These are phyloP conservation scores for Tortrix viridana DNA, from an alignment of 2,888 invertebrate genomes.

Conservation along the genomic window DNA sequence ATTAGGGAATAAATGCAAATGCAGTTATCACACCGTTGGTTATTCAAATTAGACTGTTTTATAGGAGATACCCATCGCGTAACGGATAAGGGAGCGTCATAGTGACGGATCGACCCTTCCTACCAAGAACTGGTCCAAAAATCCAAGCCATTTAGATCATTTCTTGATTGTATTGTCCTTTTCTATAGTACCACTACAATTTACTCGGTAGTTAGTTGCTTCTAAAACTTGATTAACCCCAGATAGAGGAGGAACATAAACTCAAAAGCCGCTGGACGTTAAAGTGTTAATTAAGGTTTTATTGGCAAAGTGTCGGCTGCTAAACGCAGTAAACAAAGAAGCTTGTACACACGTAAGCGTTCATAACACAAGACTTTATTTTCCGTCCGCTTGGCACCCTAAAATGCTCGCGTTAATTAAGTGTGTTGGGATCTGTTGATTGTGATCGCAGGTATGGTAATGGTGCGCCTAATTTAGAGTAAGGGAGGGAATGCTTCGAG, in stretches of 20 bases:
- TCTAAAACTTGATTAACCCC: no score
- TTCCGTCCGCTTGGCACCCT: slow-evolving; percentile 68
- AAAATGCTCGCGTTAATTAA: slow-evolving; percentile 71
- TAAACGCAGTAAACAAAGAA: slow-evolving; percentile 17
- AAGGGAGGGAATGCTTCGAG: slow-evolving; percentile 57
- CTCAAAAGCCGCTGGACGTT: slow-evolving; percentile 44
- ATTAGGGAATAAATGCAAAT: slow-evolving; percentile 61
- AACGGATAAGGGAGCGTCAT: slow-evolving; percentile 69
- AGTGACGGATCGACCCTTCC: no score
- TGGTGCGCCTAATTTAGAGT: slow-evolving; percentile 67
- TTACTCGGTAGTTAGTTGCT: no score
- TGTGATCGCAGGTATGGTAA: slow-evolving; percentile 66
- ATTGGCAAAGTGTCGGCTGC: slow-evolving; percentile 45
- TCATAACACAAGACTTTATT: slow-evolving; percentile 24
- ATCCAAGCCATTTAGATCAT: no score
- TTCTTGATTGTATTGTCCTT: no score
- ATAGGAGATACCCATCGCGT: slow-evolving; percentile 69
- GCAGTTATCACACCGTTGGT: slow-evolving; percentile 55
- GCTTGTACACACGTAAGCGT: slow-evolving; percentile 16
- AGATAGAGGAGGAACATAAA: no score
- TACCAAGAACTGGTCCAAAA: no score
- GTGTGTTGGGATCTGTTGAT: slow-evolving; percentile 60
- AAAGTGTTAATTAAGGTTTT: slow-evolving; percentile 54
- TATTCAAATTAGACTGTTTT: slow-evolving; percentile 77
- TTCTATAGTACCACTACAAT: no score